phyloP scores from a whole-genome alignment of 2,797 vertebrate genomes.

The Anguilla marmorata region DNA sequence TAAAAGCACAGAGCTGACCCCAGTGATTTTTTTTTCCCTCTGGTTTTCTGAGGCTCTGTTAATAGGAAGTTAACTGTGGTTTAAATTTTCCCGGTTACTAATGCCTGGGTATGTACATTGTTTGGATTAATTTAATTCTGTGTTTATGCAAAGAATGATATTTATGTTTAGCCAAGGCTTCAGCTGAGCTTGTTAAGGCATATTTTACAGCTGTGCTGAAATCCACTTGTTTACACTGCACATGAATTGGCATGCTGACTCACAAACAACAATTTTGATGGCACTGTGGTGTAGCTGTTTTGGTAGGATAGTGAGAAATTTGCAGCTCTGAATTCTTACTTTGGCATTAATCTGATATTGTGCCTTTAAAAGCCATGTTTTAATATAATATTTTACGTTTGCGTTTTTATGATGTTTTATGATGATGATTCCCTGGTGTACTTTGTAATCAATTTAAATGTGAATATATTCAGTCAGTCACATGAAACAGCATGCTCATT shows the following conservation, averaged over 20 bases:
- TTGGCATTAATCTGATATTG: not conserved
- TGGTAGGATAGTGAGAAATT: not conserved
- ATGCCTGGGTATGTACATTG: not conserved
- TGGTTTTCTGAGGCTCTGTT: not conserved
- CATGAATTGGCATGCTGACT: not conserved
- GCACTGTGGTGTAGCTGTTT: not conserved
- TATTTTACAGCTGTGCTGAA: not conserved
- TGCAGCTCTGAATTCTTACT: not conserved
- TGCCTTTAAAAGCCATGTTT: not conserved
- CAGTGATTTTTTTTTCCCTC: not conserved
- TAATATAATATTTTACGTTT: not conserved
- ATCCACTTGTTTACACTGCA: not conserved
- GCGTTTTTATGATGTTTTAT: not conserved
- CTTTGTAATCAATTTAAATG: not conserved
- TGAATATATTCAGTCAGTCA: slow-evolving; percentile 1
- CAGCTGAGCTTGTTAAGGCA: not conserved
- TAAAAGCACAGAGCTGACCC: not conserved
- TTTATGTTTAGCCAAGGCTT: not conserved
- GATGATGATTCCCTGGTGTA: not conserved
- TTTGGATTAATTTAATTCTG: not conserved
- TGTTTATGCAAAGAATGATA: not conserved
- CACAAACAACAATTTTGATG: not conserved
- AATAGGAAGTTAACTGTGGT: not conserved
- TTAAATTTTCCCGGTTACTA: slow-evolving; percentile 4
- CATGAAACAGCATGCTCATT: not conserved